Evolutionary conservation across 2,888 invertebrate genomes (phyloP).

Genomic region (Drosophila barbarae): DNA sequence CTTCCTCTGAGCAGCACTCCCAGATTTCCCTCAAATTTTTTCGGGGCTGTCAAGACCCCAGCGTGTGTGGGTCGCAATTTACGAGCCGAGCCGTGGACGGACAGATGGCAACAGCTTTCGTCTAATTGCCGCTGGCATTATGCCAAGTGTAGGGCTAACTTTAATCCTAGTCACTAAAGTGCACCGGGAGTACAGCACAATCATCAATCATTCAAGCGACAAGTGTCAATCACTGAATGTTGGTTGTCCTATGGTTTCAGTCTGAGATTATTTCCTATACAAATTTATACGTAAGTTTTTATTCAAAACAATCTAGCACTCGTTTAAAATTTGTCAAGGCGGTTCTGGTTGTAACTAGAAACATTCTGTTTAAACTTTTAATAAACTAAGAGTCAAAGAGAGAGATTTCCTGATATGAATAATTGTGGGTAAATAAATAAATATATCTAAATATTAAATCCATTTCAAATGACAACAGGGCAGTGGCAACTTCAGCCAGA

Average conservation of each 20-base stretch:
- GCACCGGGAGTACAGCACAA: slow-evolving; percentile 11
- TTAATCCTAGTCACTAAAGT: slow-evolving; percentile 23
- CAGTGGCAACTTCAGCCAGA: not conserved
- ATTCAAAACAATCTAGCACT: not conserved
- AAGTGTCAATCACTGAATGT: slow-evolving; percentile 48
- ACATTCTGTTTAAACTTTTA: not conserved
- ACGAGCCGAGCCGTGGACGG: slow-evolving; percentile 40
- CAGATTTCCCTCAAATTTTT: slow-evolving; percentile 20
- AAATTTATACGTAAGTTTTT: too few relatives aligned
- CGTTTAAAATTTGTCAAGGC: not conserved
- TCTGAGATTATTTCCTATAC: not conserved
- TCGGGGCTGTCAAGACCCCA: slow-evolving; percentile 48
- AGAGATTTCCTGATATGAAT: not conserved
- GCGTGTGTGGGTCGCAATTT: slow-evolving; percentile 50
- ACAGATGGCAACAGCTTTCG: slow-evolving; percentile 35
- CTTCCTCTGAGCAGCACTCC: slow-evolving; percentile 13
- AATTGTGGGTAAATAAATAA: not conserved
- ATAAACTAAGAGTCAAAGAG: not conserved
- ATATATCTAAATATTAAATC: too few relatives aligned
- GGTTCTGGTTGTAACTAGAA: not conserved
- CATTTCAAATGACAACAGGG: not conserved
- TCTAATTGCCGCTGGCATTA: slow-evolving; percentile 66
- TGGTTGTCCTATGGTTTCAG: not conserved
- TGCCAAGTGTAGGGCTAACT: slow-evolving; percentile 52
- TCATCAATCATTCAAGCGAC: slow-evolving; percentile 46